Evolutionary conservation across 2,797 vertebrate species (phyloP).

Genomic region (Esox masquinongy): DNA sequence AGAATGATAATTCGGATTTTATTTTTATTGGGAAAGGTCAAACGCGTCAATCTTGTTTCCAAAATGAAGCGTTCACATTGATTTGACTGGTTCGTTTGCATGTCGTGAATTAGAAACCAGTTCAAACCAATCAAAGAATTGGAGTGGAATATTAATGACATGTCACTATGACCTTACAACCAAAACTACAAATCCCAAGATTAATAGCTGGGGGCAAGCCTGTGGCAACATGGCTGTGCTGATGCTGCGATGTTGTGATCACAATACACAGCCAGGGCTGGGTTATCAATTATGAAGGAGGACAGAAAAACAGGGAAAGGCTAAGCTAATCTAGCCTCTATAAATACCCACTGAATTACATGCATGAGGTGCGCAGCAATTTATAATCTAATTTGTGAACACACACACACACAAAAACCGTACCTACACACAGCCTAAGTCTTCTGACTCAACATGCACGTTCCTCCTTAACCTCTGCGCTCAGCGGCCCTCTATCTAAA

Average conservation of each 20-base stretch:
- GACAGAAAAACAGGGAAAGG: constrained; percentile 44
- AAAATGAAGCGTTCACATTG: background rate
- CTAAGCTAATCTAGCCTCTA: constrained; percentile 60
- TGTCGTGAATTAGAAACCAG: background rate
- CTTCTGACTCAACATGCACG: background rate
- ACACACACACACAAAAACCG: constrained; percentile 1
- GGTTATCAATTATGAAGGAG: constrained; percentile 74
- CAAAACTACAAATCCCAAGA: constrained; percentile 38
- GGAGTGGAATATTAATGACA: background rate
- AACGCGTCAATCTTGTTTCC: background rate
- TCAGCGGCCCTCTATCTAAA: constrained; percentile 45
- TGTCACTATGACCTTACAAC: background rate
- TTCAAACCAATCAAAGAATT: background rate
- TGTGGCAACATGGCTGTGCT: constrained; percentile 32
- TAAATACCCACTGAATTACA: constrained; percentile 70
- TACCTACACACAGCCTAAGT: constrained; percentile 12
- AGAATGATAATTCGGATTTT: constrained; percentile 31
- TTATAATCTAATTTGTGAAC: constrained; percentile 42
- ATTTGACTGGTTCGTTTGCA: background rate
- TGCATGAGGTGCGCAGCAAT: constrained; percentile 54
- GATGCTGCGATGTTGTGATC: constrained; percentile 27
- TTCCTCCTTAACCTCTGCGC: constrained; percentile 24
- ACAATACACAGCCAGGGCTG: constrained; percentile 56
- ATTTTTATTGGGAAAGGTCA: constrained; percentile 7
- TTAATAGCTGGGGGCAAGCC: constrained; percentile 47